These are phyloP conservation scores for Batillaria attramentaria DNA, from an alignment of 1,140 invertebrate species.

Conservation along the genomic window DNA sequence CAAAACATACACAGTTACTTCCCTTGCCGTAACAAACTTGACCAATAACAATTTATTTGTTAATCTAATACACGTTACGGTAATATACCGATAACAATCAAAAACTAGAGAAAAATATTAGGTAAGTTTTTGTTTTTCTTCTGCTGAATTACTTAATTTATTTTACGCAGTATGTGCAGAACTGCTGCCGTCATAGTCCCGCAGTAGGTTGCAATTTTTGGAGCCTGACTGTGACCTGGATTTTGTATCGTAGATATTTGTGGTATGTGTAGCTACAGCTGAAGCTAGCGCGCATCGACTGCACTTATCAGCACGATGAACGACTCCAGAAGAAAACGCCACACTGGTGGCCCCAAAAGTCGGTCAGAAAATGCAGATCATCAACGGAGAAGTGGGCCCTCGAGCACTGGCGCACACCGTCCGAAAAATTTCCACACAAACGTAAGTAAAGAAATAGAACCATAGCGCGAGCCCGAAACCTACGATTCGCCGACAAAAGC, in stretches of 20 bases:
- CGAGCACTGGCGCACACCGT: constrained; percentile 35
- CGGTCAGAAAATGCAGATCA: constrained; percentile 56
- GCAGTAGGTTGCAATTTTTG: constrained; percentile 24
- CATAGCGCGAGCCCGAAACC: constrained; percentile 34
- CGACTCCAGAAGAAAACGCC: constrained; percentile 59
- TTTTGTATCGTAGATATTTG: constrained; percentile 46
- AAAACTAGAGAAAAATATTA: neutral
- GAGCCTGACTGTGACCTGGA: constrained; percentile 32
- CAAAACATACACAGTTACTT: neutral
- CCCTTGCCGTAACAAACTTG: neutral
- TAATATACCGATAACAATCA: neutral
- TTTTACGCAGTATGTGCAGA: constrained; percentile 19
- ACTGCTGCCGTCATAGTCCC: neutral
- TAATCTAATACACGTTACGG: neutral
- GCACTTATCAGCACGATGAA: constrained; percentile 54
- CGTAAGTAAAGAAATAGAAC: constrained; percentile 38
- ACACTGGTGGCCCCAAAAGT: constrained; percentile 47
- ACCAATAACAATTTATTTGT: neutral
- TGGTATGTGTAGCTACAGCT: constrained; percentile 46
- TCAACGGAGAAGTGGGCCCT: constrained; percentile 42
- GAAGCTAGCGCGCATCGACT: constrained; percentile 42
- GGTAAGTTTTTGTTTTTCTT: neutral
- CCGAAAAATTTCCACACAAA: constrained; percentile 50
- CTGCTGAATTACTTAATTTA: neutral
- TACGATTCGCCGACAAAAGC: constrained; percentile 18